Evolutionary conservation across 2,797 vertebrate genomes (phyloP).

Genomic region (Coccyzus lansbergi): DNA sequence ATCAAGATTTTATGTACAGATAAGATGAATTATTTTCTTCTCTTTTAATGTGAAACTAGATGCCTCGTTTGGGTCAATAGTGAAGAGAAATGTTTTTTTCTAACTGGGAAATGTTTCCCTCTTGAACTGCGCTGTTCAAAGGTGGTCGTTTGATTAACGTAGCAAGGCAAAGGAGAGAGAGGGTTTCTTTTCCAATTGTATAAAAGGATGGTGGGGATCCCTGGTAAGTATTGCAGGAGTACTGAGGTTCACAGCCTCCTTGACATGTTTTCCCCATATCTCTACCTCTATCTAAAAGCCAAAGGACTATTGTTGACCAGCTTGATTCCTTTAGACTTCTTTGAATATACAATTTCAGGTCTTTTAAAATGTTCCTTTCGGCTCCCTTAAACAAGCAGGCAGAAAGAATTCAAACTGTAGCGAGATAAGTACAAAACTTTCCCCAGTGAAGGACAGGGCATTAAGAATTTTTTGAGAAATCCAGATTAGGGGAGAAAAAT

Average conservation of each 20-base stretch:
- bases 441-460: neutral
- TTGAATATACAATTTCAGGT: neutral
- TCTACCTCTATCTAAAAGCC: neutral
- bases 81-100: neutral
- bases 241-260: neutral
- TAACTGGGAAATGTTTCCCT: neutral
- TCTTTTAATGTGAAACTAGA: neutral
- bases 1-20: neutral
- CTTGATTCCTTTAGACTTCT: neutral
- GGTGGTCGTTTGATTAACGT: neutral
- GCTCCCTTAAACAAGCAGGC: neutral
- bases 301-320: neutral
- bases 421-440: constrained; percentile 2
- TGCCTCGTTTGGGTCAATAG: neutral
- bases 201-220: neutral
- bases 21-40: neutral
- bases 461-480: neutral
- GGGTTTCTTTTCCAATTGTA: neutral
- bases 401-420: rapidly evolving
- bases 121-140: neutral
- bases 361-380: neutral
- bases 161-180: neutral
- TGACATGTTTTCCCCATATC: neutral
- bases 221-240: neutral
- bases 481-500: neutral